Conservation (phyloP, 1,140 invertebrate species). For the Oscheius sp. region DNA sequence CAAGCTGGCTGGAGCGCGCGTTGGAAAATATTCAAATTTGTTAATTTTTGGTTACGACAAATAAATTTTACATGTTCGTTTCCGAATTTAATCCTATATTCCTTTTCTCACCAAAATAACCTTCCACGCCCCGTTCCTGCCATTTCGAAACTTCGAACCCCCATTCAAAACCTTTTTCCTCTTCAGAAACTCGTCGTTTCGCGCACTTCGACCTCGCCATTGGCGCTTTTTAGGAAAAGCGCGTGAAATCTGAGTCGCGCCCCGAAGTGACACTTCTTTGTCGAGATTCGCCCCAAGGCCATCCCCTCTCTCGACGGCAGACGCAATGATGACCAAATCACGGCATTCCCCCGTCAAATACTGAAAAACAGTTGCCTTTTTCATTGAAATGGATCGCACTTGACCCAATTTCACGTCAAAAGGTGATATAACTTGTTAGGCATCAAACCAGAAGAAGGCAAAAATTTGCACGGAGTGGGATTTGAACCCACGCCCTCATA, state of each 20-base stretch:
- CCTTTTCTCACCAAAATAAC: background rate
- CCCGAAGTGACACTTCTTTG: conserved; percentile 2
- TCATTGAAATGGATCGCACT: background rate
- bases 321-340: background rate
- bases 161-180: too few species aligned
- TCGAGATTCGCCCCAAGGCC: background rate
- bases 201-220: too few species aligned
- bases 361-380: background rate
- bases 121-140: background rate
- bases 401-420: background rate
- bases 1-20: too few species aligned
- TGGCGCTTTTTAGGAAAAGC: background rate
- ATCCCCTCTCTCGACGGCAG: background rate
- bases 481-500: too few species aligned
- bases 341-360: background rate
- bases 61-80: too few species aligned
- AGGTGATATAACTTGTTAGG: background rate
- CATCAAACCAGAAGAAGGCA: background rate
- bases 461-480: too few species aligned
- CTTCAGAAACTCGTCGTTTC: too few species aligned
- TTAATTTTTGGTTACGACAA: too few species aligned
- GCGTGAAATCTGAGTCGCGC: background rate
- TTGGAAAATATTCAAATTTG: too few species aligned
- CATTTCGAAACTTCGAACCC: background rate
- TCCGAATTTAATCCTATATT: background rate